Conservation (phyloP, 2,797 vertebrate species). For the Pangasius djambal region DNA sequence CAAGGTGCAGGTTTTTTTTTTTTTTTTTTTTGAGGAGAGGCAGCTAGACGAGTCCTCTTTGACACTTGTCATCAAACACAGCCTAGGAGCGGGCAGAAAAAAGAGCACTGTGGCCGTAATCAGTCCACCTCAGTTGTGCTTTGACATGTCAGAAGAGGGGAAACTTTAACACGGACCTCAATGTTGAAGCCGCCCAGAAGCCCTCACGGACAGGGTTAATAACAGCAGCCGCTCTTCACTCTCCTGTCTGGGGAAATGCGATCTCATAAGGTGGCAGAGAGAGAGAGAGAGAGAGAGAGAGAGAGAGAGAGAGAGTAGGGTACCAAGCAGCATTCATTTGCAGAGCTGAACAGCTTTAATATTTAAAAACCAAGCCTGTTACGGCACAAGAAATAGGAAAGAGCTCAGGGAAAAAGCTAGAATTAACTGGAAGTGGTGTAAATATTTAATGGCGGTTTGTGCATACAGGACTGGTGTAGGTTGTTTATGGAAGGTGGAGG, state of each 20-base stretch:
- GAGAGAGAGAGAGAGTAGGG: constrained; percentile 23
- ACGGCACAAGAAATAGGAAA: constrained; percentile 63
- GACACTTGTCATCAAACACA: constrained; percentile 38
- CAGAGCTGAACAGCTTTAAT: constrained; percentile 68
- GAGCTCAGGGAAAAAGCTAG: constrained; percentile 60
- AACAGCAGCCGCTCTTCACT: constrained; percentile 64
- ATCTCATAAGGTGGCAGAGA: constrained; percentile 64
- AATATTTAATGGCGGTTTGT: constrained; percentile 72
- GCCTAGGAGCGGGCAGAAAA: constrained; percentile 8
- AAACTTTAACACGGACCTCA: constrained; percentile 13
- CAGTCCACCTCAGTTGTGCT: constrained; percentile 37
- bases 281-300: neutral
- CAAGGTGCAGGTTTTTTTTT: neutral
- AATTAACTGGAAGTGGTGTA: constrained; percentile 65
- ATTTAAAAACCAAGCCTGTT: constrained; percentile 70
- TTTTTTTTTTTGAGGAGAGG: constrained; percentile 1
- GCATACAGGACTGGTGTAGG: constrained; percentile 61
- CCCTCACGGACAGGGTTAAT: constrained; percentile 61
- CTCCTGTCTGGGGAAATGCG: constrained; percentile 59
- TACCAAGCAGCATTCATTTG: constrained; percentile 60
- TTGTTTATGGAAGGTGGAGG: constrained; percentile 64
- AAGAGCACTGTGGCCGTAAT: constrained; percentile 24
- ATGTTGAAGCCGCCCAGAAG: constrained; percentile 34
- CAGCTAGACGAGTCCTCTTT: constrained; percentile 14
- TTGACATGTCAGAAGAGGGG: constrained; percentile 28